A percentile compares a stretch with the other conserved stretches of the same genome.
Conservation (phyloP, 2,888 invertebrate species). For the Blera fallax region DNA sequence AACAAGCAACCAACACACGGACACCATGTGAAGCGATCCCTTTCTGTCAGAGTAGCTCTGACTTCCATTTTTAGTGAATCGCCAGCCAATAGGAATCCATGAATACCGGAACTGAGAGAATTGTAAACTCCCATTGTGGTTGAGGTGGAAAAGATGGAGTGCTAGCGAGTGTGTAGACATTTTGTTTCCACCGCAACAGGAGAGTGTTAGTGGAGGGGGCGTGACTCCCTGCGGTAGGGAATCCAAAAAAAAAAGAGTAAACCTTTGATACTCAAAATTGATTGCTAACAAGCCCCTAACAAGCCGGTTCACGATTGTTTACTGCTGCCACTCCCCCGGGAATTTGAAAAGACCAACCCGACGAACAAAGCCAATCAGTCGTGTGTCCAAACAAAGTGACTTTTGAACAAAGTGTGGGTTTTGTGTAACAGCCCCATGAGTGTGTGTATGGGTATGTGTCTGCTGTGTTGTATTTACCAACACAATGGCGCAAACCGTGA, state of each 20-base stretch:
- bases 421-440: neutral
- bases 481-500: constrained; percentile 37
- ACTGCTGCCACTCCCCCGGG: constrained; percentile 41
- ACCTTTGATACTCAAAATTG: constrained; percentile 25
- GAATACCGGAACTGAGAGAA: neutral
- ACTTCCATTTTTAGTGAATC: constrained; percentile 52
- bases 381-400: constrained; percentile 67
- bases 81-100: constrained; percentile 42
- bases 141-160: constrained; percentile 53
- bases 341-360: neutral
- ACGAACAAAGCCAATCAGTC: constrained; percentile 63
- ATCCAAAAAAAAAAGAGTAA: neutral
- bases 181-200: constrained; percentile 32
- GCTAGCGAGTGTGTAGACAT: constrained; percentile 46
- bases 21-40: neutral
- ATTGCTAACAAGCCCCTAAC: constrained; percentile 69
- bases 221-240: neutral
- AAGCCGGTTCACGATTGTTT: constrained; percentile 60
- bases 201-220: constrained; percentile 49
- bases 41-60: neutral
- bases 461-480: constrained; percentile 48
- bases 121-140: constrained; percentile 29
- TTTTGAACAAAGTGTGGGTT: constrained; percentile 50
- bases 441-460: too few relatives aligned
- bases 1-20: neutral